Percentiles rank a stretch among this genome's conserved stretches.
These are phyloP conservation scores for Blera fallax DNA, from an alignment of 2,888 invertebrate genomes.

Conservation along the genomic window DNA sequence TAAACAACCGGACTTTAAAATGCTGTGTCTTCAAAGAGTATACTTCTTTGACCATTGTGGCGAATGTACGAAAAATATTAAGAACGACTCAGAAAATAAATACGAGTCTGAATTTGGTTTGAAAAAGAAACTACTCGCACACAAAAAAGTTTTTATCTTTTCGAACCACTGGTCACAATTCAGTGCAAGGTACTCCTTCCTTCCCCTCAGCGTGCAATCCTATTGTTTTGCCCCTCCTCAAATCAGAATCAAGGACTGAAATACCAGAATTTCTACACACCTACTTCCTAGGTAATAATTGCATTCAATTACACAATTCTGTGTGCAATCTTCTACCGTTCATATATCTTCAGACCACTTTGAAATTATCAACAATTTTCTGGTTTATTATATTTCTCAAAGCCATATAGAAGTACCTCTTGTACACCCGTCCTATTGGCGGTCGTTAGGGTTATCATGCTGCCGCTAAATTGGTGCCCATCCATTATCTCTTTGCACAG, in stretches of 20 bases:
- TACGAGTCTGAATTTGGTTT: too few relatives aligned
- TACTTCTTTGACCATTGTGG: too few relatives aligned
- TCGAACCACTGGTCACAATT: too few relatives aligned
- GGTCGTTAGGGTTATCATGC: constrained; percentile 49
- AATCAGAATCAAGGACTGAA: not conserved
- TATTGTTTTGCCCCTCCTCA: too few relatives aligned
- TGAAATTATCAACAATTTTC: constrained; percentile 67
- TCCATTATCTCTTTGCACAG: constrained; percentile 56
- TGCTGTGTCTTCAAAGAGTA: too few relatives aligned
- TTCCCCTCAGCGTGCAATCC: too few relatives aligned
- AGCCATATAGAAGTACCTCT: constrained; percentile 31
- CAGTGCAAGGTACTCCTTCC: too few relatives aligned
- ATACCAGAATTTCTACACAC: not conserved
- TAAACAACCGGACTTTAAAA: too few relatives aligned
- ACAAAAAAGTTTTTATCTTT: too few relatives aligned
- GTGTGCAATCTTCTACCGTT: not conserved
- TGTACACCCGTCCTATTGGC: not conserved
- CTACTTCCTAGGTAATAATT: constrained; percentile 1
- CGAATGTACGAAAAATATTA: too few relatives aligned
- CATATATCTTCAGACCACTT: constrained; percentile 46
- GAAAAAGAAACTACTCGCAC: too few relatives aligned
- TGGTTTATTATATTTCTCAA: constrained; percentile 54
- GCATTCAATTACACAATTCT: constrained; percentile 49
- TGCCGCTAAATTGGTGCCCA: constrained; percentile 63
- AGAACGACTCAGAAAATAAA: too few relatives aligned